Conservation (phyloP, 2,888 invertebrate genomes). For the Pandemis heparana region DNA sequence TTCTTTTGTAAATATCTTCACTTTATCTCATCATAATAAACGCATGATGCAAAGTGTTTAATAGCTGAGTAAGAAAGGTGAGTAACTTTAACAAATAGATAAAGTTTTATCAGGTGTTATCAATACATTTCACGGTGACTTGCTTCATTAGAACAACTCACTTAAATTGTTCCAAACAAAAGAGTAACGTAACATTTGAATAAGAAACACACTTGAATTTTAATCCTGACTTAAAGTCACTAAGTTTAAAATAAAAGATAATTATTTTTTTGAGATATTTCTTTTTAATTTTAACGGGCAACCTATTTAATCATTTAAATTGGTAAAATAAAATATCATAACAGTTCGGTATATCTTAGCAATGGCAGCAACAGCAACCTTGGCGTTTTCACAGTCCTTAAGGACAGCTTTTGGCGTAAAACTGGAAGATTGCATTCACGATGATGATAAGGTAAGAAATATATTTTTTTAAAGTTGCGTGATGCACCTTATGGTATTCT, state of each 20-base stretch:
- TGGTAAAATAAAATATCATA: background rate
- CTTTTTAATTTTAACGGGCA: background rate
- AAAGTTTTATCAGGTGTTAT: slow-evolving; percentile 31
- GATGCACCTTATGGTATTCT: too few relatives aligned
- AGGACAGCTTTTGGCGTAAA: slow-evolving; percentile 24
- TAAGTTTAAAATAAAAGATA: background rate
- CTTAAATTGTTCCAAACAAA: too few relatives aligned
- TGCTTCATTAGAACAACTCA: background rate
- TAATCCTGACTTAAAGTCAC: background rate
- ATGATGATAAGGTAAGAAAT: slow-evolving; percentile 32
- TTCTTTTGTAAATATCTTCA: background rate
- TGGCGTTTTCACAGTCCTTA: background rate
- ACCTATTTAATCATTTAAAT: background rate
- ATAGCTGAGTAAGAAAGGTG: background rate
- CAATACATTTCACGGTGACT: slow-evolving; percentile 19
- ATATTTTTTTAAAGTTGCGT: too few relatives aligned
- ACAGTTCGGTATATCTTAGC: background rate
- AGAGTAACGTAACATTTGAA: background rate
- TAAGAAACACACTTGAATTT: background rate
- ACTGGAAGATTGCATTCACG: slow-evolving; percentile 23
- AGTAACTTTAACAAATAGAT: background rate
- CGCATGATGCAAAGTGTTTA: background rate
- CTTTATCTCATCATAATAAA: background rate
- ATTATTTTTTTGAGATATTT: background rate
- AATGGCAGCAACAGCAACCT: slow-evolving; percentile 18